Evolutionary conservation across 2,888 invertebrate species (phyloP), one percentile per base, ranked within the genome.

Genomic region (Caenorhabditis doughertyi): DNA sequence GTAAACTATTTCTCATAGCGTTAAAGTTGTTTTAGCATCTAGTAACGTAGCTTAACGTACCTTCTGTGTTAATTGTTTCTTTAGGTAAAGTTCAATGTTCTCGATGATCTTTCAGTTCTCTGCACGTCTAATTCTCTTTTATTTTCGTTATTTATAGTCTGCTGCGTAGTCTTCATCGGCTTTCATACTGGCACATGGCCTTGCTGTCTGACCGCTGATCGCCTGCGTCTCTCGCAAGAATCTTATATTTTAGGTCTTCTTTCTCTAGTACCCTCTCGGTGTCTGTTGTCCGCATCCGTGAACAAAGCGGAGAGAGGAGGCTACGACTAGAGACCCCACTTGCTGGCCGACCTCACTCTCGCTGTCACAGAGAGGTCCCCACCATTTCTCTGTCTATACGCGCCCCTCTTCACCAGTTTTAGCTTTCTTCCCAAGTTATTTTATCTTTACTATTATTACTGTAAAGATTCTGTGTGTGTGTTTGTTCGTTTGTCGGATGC

Each of bases 121-220:
- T 35, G n/a, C 35, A 23, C 29, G 11, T 39, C 67, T 53, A 23
- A 51, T 53, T 67, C 53, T 35, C 53, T 67, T 32, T 25, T 47
- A 13, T 51, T 21, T 35, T 0, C 3, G 47, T 53, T 72, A 53
- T 72, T 72, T 72, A 62, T 72, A 71, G 71, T 72, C 39, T 72
- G 62, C n/a, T 70, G 53, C 32, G 42, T 55, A 27, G 53, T 68
- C 21, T 55, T 42, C 9, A 21, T 44, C 56, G 39, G 18, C 11
- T 62, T 21, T 25, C 27, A 51, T 32, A 27, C 27, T 29, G 11
- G 49, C 47, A 32, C 23, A 23, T 35, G 49, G 65, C 74, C 65
- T 67, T 68, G 76, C 49, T 76, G 76, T 76, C 68, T 76, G 76
- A 60, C 76, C 76, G 67, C 68, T 76, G 76, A 68, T 68, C 76